A percentile compares a stretch with the other conserved stretches of the same genome.
Evolutionary conservation across 2,888 invertebrate genomes (phyloP).

Genomic region (Eupithecia exiguata): DNA sequence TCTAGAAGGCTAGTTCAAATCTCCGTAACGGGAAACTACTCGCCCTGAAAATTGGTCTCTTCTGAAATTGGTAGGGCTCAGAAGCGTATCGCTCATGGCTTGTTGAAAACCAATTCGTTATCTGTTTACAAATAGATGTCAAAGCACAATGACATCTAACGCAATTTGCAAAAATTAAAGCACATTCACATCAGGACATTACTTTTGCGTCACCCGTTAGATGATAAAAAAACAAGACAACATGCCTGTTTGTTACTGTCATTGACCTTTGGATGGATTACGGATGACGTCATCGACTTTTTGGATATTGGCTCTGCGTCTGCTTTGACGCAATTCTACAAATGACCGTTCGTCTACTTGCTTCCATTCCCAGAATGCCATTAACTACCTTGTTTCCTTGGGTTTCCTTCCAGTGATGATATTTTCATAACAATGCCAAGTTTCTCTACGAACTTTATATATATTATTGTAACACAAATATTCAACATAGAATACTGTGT

Average conservation of each 20-base stretch:
- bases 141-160: too few species aligned
- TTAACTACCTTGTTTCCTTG: background rate
- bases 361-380: background rate
- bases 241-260: too few species aligned
- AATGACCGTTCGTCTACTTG: background rate
- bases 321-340: background rate
- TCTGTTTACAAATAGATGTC: too few species aligned
- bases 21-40: too few species aligned
- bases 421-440: slow-evolving; percentile 27
- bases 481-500: background rate
- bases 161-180: too few species aligned
- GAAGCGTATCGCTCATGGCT: too few species aligned
- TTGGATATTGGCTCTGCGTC: background rate
- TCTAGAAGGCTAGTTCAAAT: too few species aligned
- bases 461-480: background rate
- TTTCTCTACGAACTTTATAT: background rate
- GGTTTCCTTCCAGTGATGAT: slow-evolving; percentile 8
- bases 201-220: too few species aligned
- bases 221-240: background rate
- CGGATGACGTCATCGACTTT: background rate
- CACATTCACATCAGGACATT: too few species aligned
- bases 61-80: too few species aligned
- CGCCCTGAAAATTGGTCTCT: too few species aligned
- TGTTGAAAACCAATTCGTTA: too few species aligned
- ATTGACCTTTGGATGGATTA: slow-evolving; percentile 3